phyloP scores from a whole-genome alignment of 2,797 vertebrate genomes.

The Chaetophractus vellerosus region DNA sequence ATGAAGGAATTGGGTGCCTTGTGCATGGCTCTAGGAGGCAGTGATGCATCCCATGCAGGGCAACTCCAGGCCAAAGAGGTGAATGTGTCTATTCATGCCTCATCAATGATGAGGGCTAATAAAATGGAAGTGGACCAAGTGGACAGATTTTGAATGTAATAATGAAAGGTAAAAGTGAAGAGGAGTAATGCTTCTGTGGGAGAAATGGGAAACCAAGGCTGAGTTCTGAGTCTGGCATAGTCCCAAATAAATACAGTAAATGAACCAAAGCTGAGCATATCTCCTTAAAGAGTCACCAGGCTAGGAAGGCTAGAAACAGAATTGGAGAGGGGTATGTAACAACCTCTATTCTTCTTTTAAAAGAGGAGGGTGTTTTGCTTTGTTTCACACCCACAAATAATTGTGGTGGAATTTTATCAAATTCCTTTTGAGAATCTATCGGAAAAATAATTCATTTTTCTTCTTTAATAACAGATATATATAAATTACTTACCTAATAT shows the following conservation, averaged over 20 bases:
- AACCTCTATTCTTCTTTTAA: not conserved
- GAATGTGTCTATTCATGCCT: not conserved
- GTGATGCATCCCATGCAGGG: no score
- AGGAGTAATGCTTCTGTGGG: not conserved
- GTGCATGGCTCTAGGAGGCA: not conserved
- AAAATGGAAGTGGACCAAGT: not conserved
- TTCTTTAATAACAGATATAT: not conserved
- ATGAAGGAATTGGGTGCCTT: not conserved
- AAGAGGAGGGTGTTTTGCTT: not conserved
- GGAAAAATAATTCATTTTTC: not conserved
- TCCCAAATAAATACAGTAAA: not conserved
- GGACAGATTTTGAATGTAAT: not conserved
- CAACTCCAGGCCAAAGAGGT: no score
- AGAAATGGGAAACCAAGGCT: not conserved
- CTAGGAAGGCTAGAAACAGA: not conserved
- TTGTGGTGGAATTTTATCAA: not conserved
- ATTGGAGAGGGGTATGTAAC: not conserved
- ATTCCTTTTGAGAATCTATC: not conserved
- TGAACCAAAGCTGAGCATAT: not conserved
- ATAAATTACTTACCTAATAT: not conserved
- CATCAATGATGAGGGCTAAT: not conserved
- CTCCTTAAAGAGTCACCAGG: not conserved
- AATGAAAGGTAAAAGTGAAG: not conserved
- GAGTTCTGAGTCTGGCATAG: not conserved
- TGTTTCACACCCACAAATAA: not conserved